These are phyloP conservation scores for Megastigmus dorsalis DNA, from an alignment of 2,888 invertebrate genomes.

Conservation along the genomic window DNA sequence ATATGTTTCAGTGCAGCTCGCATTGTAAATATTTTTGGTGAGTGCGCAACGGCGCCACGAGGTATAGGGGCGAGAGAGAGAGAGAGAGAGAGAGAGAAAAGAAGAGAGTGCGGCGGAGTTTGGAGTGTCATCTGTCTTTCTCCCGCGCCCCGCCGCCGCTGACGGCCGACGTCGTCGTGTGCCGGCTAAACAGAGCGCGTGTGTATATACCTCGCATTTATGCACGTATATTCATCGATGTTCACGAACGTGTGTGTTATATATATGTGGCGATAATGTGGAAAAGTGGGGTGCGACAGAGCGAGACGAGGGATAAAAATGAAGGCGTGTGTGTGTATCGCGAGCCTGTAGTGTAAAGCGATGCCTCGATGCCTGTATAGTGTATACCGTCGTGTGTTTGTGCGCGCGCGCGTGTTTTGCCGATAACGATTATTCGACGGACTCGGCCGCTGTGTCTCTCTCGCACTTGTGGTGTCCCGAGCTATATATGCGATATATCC, in stretches of 20 bases:
- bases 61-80: not conserved
- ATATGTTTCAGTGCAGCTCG: too few relatives aligned
- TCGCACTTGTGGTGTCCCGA: not conserved
- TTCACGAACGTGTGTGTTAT: too few relatives aligned
- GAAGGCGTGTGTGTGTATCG: too few relatives aligned
- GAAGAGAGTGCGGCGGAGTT: too few relatives aligned
- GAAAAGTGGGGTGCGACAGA: constrained; percentile 1
- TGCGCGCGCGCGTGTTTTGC: constrained; percentile 26
- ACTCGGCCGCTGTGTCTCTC: not conserved
- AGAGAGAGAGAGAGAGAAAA: too few relatives aligned
- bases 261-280: not conserved
- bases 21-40: not conserved
- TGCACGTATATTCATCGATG: too few relatives aligned
- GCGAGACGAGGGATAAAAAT: not conserved
- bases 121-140: not conserved
- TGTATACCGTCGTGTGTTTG: constrained; percentile 29
- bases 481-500: too few relatives aligned
- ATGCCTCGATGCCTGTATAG: too few relatives aligned
- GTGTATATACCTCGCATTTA: too few relatives aligned
- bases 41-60: not conserved
- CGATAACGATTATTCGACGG: constrained; percentile 52
- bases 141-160: not conserved
- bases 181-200: not conserved
- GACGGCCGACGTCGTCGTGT: not conserved
- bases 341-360: not conserved